Evolutionary conservation across 2,888 invertebrate genomes (phyloP).

Genomic region (Phragmatobia fuliginosa): DNA sequence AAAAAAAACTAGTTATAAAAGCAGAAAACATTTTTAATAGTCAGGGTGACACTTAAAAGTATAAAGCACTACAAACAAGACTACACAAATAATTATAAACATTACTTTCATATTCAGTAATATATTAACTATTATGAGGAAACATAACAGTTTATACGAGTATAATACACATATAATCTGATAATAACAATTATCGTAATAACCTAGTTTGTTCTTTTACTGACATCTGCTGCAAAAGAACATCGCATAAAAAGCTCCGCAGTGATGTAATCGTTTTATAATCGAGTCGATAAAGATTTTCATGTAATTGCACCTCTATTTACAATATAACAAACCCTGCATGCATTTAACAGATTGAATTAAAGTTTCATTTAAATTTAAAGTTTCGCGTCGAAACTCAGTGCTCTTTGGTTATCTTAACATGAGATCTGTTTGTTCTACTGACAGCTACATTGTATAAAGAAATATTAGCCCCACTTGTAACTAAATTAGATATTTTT

Average conservation of each 20-base stretch:
- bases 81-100: not conserved
- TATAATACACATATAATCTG: not conserved
- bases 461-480: conserved; percentile 48
- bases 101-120: not conserved
- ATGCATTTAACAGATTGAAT: conserved; percentile 24
- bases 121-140: not conserved
- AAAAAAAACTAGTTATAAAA: not conserved
- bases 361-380: conserved; percentile 28
- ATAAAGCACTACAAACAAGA: not conserved
- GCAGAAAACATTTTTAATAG: not conserved
- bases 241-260: conserved; percentile 1
- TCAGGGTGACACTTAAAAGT: not conserved
- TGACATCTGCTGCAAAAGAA: conserved; percentile 12
- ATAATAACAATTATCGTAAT: not conserved
- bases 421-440: conserved; percentile 46
- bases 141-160: not conserved
- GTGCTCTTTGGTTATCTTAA: conserved; percentile 34
- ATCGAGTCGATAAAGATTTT: conserved; percentile 13
- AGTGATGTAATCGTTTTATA: conserved; percentile 11
- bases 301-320: not conserved
- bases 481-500: conserved; percentile 52
- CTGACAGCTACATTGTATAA: conserved; percentile 44
- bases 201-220: not conserved
- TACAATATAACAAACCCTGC: conserved; percentile 29
- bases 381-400: conserved; percentile 26